Conservation (phyloP, 2,888 invertebrate genomes). For the Nomada fabriciana region DNA sequence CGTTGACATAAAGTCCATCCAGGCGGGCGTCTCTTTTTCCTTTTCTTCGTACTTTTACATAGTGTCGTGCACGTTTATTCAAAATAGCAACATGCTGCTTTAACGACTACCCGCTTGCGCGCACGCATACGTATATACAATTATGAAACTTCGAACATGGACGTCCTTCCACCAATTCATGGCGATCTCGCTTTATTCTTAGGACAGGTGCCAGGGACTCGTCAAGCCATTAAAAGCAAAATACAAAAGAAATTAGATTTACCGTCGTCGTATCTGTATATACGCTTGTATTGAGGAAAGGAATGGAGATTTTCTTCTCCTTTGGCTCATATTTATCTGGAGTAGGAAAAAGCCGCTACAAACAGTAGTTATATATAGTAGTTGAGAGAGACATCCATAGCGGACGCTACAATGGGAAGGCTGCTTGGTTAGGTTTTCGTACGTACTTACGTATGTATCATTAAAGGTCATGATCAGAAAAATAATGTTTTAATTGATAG, state of each 20-base stretch:
- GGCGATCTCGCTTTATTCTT: slow-evolving; percentile 5
- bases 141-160: slow-evolving; percentile 29
- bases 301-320: slow-evolving; percentile 40
- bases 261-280: not conserved
- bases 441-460: not conserved
- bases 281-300: slow-evolving; percentile 1
- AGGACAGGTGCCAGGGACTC: not conserved
- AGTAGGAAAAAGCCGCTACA: slow-evolving; percentile 71
- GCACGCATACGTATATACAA: not conserved
- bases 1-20: slow-evolving; percentile 5
- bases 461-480: not conserved
- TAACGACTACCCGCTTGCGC: slow-evolving; percentile 28
- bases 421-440: slow-evolving; percentile 37
- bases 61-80: slow-evolving; percentile 2
- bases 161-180: slow-evolving; percentile 18
- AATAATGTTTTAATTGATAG: not conserved
- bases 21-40: not conserved
- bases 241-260: not conserved
- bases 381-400: slow-evolving; percentile 32
- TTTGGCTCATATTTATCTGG: slow-evolving; percentile 65
- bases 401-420: slow-evolving; percentile 32
- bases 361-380: slow-evolving; percentile 74
- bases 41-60: slow-evolving; percentile 9
- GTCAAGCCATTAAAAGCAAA: not conserved
- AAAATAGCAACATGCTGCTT: slow-evolving; percentile 28